Evolutionary conservation across 2,888 invertebrate genomes (phyloP).

Genomic region (Scaptomyza reducta): DNA sequence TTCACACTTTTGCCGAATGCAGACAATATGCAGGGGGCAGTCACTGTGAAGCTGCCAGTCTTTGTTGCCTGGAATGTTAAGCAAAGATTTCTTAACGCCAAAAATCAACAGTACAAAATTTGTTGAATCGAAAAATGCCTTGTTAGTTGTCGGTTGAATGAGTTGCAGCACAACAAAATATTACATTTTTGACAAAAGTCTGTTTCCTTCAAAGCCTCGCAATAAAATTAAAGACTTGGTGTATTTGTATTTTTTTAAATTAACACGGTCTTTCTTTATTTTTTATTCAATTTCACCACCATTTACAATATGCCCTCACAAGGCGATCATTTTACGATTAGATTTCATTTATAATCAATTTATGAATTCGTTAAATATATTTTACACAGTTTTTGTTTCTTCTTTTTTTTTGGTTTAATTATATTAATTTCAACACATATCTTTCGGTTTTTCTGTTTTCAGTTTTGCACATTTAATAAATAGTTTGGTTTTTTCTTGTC

Average conservation of each 20-base stretch:
- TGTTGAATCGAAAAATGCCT: constrained; percentile 46
- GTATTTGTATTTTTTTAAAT: constrained; percentile 48
- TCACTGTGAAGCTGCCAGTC: constrained; percentile 24
- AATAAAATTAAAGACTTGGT: neutral
- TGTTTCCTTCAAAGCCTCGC: neutral
- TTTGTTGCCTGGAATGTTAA: constrained; percentile 51
- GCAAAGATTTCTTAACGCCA: constrained; percentile 54
- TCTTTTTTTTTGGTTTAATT: constrained; percentile 13
- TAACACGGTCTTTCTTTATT: constrained; percentile 63
- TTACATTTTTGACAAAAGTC: neutral
- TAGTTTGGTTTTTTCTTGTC: constrained; percentile 18
- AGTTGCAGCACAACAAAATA: constrained; percentile 1
- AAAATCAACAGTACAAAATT: constrained; percentile 52
- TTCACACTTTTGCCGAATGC: constrained; percentile 61
- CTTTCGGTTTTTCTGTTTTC: constrained; percentile 36
- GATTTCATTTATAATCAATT: constrained; percentile 47
- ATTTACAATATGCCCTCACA: constrained; percentile 70
- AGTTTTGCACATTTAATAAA: constrained; percentile 54
- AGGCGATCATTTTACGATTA: constrained; percentile 51
- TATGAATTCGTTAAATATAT: constrained; percentile 60
- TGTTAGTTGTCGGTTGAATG: constrained; percentile 13
- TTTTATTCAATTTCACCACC: constrained; percentile 65
- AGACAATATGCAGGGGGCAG: constrained; percentile 46
- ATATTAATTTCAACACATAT: constrained; percentile 45
- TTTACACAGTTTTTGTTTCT: constrained; percentile 58